These are phyloP conservation scores for Stenotaenia linearis DNA, from an alignment of 2,888 invertebrate species.

Conservation along the genomic window DNA sequence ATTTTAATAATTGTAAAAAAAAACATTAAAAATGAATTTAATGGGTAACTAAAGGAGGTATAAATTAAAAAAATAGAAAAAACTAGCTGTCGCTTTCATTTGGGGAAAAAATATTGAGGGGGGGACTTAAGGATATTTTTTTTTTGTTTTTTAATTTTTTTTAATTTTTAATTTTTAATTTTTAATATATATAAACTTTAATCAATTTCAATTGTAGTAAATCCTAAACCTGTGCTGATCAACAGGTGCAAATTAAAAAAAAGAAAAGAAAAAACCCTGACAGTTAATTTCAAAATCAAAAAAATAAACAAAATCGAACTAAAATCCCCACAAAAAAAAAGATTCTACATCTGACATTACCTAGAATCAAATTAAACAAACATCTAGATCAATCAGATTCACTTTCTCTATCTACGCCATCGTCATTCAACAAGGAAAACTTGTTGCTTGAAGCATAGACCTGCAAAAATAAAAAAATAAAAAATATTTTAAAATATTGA, in stretches of 20 bases:
- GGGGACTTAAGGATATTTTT: no score
- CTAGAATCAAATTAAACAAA: not conserved
- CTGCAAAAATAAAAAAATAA: constrained; percentile 50
- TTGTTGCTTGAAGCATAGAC: constrained; percentile 71
- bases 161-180: not conserved
- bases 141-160: not conserved
- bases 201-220: not conserved
- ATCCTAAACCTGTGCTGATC: not conserved
- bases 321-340: not conserved
- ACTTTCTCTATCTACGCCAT: constrained; percentile 47
- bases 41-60: not conserved
- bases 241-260: not conserved
- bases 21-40: not conserved
- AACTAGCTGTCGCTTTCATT: not conserved
- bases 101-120: no score
- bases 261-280: not conserved
- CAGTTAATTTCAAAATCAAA: not conserved
- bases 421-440: constrained; percentile 65
- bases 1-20: no score
- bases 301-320: not conserved
- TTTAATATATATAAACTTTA: not conserved
- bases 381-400: constrained; percentile 26
- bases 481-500: no score
- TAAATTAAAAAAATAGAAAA: not conserved
- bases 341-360: not conserved